Base-by-base conservation (phyloP, 2,113 vertebrate species). In the Notothenia rossii region DNA sequence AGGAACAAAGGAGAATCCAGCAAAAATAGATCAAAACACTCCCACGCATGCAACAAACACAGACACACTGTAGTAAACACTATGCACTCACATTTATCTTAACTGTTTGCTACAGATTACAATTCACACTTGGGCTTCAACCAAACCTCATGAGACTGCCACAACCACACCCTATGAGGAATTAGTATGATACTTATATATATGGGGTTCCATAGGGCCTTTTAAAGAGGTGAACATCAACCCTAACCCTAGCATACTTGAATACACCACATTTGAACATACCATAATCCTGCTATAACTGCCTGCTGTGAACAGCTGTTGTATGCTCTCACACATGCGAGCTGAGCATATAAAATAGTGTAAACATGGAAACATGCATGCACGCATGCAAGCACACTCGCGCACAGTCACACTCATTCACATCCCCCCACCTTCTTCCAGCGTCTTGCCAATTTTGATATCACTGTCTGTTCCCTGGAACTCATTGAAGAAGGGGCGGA, bases 381-480 rank as follows among this genome's bases (percentile, higher is more conserved):
- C 79, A 88, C 72, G 73, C 83, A 88, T 58, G 80, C 72, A 50
- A 70, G 60, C 78, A 79, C 69, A 79, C 60, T 70, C 5, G 29
- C 81, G 65, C 55, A 66, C 65, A 78, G 15, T 33, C 76, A 10
- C 65, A 69, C 67, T 40, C 36, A 40, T 48, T 65, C 75, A 79
- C 82, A 65, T 45, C 46, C 58, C 81, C 91, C 89, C 94, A 96
- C 98, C 98, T 98, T 99, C 98, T 93, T 99, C 98, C 86, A 98
- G 93, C 12, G 98, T 99, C 93, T 96, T 98, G 77, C 95, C 97
- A 87, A 97, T 96, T 92, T 98, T 98, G 69, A 99, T 94, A 91
- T 99, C 98, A 7, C 98, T 99, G 86, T 99, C 98, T 36, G 98
- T 97, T 86, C 98, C 98, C 94, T 98, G 97, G 95, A 99, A 99